These are phyloP conservation scores for Sminthurides bifidus DNA, from an alignment of 1,140 invertebrate genomes.

Conservation along the genomic window DNA sequence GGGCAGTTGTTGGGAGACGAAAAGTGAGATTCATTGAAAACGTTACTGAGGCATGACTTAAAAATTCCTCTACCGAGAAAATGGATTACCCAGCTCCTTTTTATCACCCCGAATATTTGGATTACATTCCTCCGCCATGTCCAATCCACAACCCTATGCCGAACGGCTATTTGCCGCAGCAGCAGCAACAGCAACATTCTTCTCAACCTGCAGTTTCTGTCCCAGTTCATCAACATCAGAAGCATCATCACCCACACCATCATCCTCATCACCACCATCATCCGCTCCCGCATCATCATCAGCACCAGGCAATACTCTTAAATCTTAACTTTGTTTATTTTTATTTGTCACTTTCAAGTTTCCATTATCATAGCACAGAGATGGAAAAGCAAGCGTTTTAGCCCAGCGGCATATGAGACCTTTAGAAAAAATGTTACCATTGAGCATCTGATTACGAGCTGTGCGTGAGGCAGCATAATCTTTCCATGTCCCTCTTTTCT, in stretches of 20 bases:
- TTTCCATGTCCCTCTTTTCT: neutral
- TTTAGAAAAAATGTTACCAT: no score
- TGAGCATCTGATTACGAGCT: no score
- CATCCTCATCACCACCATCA: conserved; percentile 22
- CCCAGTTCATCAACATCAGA: conserved; percentile 32
- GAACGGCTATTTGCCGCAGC: conserved; percentile 31
- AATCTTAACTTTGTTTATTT: conserved; percentile 8
- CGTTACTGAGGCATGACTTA: no score
- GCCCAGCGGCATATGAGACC: no score
- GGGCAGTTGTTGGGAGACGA: no score
- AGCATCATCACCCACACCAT: conserved; percentile 29
- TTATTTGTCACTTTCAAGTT: neutral
- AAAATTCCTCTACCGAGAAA: no score
- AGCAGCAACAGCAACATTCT: conserved; percentile 27
- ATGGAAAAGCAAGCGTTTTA: conserved; percentile 2
- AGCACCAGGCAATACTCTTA: conserved; percentile 24
- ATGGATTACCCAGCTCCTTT: conserved; percentile 31
- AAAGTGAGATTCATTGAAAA: no score
- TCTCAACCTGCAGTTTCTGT: conserved; percentile 4
- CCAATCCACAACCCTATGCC: conserved; percentile 32
- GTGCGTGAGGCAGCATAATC: neutral
- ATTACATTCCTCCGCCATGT: conserved; percentile 32
- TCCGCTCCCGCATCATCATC: conserved; percentile 32
- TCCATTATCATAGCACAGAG: neutral
- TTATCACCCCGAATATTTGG: conserved; percentile 30